Evolutionary conservation across 1,140 invertebrate species (phyloP).

Genomic region (Glomeris maerens): DNA sequence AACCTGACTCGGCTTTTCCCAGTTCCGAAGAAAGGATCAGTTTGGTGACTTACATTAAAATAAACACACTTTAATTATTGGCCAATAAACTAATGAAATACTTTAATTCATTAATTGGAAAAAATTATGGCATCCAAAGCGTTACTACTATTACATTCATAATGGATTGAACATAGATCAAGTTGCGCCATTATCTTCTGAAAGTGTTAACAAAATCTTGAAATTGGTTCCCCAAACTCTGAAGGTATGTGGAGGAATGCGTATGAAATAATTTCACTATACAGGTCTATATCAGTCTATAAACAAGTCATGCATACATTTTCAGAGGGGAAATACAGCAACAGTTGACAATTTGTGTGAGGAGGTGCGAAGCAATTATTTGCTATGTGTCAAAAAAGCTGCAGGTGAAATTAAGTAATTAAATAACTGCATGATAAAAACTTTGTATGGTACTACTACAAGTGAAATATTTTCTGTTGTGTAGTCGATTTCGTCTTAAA

Average conservation of each 20-base stretch:
- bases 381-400: slow-evolving; percentile 71
- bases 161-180: slow-evolving; percentile 74
- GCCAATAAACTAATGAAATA: neutral
- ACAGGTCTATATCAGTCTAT: neutral
- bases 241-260: slow-evolving; percentile 21
- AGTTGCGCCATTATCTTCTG: slow-evolving; percentile 54
- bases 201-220: slow-evolving; percentile 39
- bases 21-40: neutral
- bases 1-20: slow-evolving; percentile 4
- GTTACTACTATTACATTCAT: slow-evolving; percentile 80
- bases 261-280: neutral
- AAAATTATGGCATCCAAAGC: too few relatives aligned
- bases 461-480: slow-evolving; percentile 6
- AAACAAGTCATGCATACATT: slow-evolving; percentile 1
- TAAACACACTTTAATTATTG: neutral
- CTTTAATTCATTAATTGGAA: slow-evolving; percentile 7
- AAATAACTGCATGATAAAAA: neutral
- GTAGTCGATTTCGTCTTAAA: slow-evolving; percentile 22
- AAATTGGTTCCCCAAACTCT: slow-evolving; percentile 27
- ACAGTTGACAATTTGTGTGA: slow-evolving; percentile 33
- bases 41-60: neutral
- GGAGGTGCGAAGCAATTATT: slow-evolving; percentile 55
- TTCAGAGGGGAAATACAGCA: slow-evolving; percentile 24
- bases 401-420: slow-evolving; percentile 24
- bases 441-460: neutral